Conservation (phyloP, 2,888 invertebrate genomes). For the Acrobasis suavella region DNA sequence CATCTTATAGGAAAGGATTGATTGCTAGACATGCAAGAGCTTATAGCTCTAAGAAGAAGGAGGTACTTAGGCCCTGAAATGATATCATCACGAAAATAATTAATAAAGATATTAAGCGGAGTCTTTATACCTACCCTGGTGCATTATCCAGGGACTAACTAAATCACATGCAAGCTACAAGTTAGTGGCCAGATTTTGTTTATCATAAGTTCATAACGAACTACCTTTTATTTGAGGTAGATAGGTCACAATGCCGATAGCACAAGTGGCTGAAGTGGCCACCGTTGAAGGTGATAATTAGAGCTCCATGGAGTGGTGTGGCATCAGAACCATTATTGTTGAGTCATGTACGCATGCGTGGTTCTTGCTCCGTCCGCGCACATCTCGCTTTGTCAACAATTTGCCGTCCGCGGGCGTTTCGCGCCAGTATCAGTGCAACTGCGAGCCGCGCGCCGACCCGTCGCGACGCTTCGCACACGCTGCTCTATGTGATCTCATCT, state of each 20-base stretch:
- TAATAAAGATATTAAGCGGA: too few relatives aligned
- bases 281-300: slow-evolving; percentile 7
- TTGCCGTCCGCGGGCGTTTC: slow-evolving; percentile 35
- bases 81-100: too few relatives aligned
- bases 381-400: slow-evolving; percentile 42
- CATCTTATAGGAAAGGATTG: too few relatives aligned
- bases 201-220: neutral
- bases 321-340: neutral
- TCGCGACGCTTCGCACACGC: slow-evolving; percentile 36
- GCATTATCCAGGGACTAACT: too few relatives aligned
- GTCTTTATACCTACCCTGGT: too few relatives aligned
- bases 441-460: slow-evolving; percentile 52
- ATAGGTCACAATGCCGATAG: slow-evolving; percentile 6
- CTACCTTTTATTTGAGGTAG: neutral
- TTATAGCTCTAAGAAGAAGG: too few relatives aligned
- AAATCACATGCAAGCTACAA: too few relatives aligned
- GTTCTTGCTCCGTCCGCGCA: slow-evolving; percentile 24
- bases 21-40: too few relatives aligned
- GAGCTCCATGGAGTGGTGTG: neutral
- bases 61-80: too few relatives aligned
- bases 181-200: neutral
- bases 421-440: slow-evolving; percentile 58
- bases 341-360: slow-evolving; percentile 30
- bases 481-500: slow-evolving; percentile 60
- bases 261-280: neutral